Conservation (phyloP, 64 coral and sea anemone genomes). For the Montipora capricornis region DNA sequence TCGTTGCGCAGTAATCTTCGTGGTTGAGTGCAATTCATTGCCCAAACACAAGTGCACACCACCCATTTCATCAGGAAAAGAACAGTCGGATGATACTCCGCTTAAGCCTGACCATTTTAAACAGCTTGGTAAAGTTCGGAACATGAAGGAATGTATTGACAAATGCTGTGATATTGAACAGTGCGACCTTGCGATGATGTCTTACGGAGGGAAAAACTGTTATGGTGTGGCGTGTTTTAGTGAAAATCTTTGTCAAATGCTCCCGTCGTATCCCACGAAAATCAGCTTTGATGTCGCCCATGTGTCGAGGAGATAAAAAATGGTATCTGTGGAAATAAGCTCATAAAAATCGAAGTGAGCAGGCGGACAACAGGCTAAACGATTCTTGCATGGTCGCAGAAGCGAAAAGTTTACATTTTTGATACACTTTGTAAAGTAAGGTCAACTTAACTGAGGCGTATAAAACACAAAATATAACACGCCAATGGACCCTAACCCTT, state of each 20-base stretch:
- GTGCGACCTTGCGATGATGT: conserved; percentile 96
- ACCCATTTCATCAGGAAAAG: not conserved
- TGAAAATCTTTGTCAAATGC: conserved; percentile 89
- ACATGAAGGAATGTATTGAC: conserved; percentile 81
- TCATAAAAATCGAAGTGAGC: not conserved
- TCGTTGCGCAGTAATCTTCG: conserved; percentile 1
- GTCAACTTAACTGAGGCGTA: not conserved
- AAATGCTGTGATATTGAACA: conserved; percentile 77
- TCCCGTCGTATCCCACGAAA: conserved; percentile 89
- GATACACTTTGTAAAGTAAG: not conserved
- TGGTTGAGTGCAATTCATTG: conserved; percentile 47
- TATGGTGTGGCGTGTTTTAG: conserved; percentile 91
- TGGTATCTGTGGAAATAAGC: not conserved
- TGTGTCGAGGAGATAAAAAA: conserved; percentile 36
- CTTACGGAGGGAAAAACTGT: conserved; percentile 81
- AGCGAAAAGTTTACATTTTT: not conserved
- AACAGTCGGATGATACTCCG: not conserved
- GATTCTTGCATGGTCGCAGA: not conserved
- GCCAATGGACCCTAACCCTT: not conserved
- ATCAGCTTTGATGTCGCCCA: conserved; percentile 85
- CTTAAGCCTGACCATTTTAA: conserved; percentile 83
- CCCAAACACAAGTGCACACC: conserved; percentile 29
- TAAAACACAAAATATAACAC: not conserved
- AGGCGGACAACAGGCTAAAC: not conserved
- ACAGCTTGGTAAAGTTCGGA: conserved; percentile 74